phyloP scores from a whole-genome alignment of 2,797 vertebrate species.

The Sternarchorhynchus goeldii region DNA sequence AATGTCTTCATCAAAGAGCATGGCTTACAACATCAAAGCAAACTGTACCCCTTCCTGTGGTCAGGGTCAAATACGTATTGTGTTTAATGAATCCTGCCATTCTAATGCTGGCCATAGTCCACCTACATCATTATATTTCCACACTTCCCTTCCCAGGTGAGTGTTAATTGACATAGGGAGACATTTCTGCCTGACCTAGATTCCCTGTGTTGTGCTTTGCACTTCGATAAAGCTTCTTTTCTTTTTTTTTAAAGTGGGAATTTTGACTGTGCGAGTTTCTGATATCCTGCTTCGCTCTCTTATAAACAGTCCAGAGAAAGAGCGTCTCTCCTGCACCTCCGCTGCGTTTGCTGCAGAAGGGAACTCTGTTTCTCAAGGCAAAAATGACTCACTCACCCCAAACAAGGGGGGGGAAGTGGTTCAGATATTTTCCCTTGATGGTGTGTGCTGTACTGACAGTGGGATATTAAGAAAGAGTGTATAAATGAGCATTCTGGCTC shows the following conservation, averaged over 20 bases:
- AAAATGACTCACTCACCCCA: conserved; percentile 53
- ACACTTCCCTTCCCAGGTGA: conserved; percentile 15
- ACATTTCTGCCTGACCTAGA: conserved; percentile 4
- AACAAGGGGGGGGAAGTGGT: conserved; percentile 24
- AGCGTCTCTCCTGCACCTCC: too few relatives aligned
- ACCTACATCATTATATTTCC: background rate
- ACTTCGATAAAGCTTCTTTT: conserved; percentile 10
- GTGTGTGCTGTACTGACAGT: background rate
- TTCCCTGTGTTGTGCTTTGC: background rate
- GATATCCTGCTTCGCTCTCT: conserved; percentile 29
- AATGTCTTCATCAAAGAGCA: background rate
- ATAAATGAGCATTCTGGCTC: background rate
- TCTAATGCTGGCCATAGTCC: background rate
- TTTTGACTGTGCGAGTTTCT: conserved; percentile 31
- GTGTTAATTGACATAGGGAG: conserved; percentile 29
- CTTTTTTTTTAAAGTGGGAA: conserved; percentile 14
- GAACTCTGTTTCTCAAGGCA: conserved; percentile 55
- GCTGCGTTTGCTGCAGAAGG: conserved; percentile 21
- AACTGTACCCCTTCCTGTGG: conserved; percentile 30
- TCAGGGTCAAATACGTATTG: conserved; percentile 20
- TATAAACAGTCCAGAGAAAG: conserved; percentile 1
- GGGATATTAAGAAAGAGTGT: background rate
- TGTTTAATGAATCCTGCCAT: conserved; percentile 36
- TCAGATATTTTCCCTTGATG: conserved; percentile 29
- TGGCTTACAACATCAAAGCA: conserved; percentile 7